Conservation (phyloP, 2,113 vertebrate genomes). For the Ginglymostoma cirratum region DNA sequence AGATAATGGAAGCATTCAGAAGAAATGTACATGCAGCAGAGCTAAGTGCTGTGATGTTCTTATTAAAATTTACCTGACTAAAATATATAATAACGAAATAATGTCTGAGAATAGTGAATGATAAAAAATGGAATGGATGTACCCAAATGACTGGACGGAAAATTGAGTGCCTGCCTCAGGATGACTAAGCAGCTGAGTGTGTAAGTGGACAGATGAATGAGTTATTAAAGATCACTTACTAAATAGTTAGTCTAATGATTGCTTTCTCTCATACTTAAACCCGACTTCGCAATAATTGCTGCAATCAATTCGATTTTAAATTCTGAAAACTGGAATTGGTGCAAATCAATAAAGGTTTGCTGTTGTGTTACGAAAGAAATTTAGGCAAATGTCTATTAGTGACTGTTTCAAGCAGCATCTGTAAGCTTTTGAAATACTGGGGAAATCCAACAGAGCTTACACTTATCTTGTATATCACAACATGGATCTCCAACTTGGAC, state of each 20-base stretch:
- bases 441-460: too few species aligned
- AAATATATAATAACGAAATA: conserved; percentile 1
- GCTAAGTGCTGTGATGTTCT: neutral
- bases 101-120: neutral
- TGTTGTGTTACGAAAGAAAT: neutral
- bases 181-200: neutral
- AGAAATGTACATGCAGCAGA: neutral
- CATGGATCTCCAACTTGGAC: too few species aligned
- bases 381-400: neutral
- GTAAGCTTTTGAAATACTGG: neutral
- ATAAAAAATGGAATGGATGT: too few species aligned
- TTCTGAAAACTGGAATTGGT: neutral
- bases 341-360: neutral
- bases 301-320: neutral
- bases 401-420: neutral
- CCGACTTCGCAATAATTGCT: neutral
- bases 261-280: neutral
- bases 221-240: neutral
- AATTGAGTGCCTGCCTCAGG: neutral
- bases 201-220: too few species aligned
- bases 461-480: too few species aligned
- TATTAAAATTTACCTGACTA: neutral
- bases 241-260: neutral
- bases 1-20: neutral
- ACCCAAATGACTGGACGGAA: neutral